Percentiles rank a stretch among this genome's conserved stretches.
Evolutionary conservation across 64 coral and sea anemone species (phyloP).

Genomic region (Montipora cactus): DNA sequence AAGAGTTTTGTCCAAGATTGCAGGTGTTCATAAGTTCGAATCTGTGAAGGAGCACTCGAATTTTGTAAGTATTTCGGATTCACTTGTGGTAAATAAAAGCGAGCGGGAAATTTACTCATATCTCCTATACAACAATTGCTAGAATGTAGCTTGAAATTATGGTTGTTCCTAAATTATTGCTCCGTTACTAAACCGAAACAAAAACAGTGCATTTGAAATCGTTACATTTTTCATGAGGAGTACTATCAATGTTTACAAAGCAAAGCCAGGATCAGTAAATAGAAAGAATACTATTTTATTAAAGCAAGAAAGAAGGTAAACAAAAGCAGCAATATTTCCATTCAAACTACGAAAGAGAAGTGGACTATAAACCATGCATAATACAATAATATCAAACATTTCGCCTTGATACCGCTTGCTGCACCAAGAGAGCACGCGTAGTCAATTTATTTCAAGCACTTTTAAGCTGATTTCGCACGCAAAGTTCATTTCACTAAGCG

Average conservation of each 20-base stretch:
- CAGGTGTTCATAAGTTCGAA: too few relatives aligned
- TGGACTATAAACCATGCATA: neutral
- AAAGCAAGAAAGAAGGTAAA: neutral
- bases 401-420: neutral
- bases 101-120: too few relatives aligned
- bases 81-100: too few relatives aligned
- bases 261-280: neutral
- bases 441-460: neutral
- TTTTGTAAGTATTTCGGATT: too few relatives aligned
- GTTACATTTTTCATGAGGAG: conserved; percentile 25
- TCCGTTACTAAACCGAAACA: neutral
- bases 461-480: neutral
- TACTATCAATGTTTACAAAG: neutral
- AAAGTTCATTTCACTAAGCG: too few relatives aligned
- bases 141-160: neutral
- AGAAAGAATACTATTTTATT: neutral
- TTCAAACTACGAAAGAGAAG: neutral
- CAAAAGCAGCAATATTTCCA: neutral
- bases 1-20: too few relatives aligned
- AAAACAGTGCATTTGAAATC: neutral
- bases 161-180: neutral
- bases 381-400: neutral
- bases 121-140: too few relatives aligned
- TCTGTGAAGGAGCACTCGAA: too few relatives aligned
- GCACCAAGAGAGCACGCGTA: neutral